Evolutionary conservation across 2,888 invertebrate species (phyloP), one percentile per base, ranked within the genome.

Genomic region (Scaptomyza polygonia): DNA sequence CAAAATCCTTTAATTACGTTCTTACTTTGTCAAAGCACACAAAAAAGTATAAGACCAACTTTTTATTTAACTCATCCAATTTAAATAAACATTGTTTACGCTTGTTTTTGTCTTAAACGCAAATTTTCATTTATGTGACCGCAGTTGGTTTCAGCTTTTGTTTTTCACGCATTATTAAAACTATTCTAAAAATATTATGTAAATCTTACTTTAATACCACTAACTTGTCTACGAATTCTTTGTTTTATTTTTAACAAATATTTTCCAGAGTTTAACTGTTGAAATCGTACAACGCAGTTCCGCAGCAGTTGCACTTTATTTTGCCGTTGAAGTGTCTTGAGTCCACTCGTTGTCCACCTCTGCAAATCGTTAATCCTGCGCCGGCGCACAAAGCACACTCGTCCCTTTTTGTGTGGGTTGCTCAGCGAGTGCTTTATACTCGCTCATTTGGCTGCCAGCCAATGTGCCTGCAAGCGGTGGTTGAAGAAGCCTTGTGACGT

Each of bases 331-430:
- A 77, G 59, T 67, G 67, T 54, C 67, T 74, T 66, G 52, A 67
- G 58, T 55, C 61, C 39, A 57, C 72, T 62, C 59, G 66, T n/a
- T 52, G 67, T 42, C 25, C 56, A 52, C 36, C 42, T 36, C 8
- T 54, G 54, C 67, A 73, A 89, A 88, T 88, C 88, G 61, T 87
- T 89, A 89, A 87, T 72, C 54, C 62, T 42, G 70, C 86, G 69
- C 75, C 57, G 62, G 74, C 89, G 89, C 86, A 36, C 8, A 64
- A 2, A 5, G 5, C 3, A 4, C 6, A 55, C 44, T 72, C 67
- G 70, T 5, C 55, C 9, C 43, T 55, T 65, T 66, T 25, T 67
- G 77, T 67, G 69, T 82, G 77, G 79, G 79, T 51, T 30, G 63
- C 29, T 51, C 9, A n/a, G 9, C 67, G 66, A 53, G 65, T 55